Conservation (phyloP, 1,140 invertebrate genomes). For the Lepidurus couesii region DNA sequence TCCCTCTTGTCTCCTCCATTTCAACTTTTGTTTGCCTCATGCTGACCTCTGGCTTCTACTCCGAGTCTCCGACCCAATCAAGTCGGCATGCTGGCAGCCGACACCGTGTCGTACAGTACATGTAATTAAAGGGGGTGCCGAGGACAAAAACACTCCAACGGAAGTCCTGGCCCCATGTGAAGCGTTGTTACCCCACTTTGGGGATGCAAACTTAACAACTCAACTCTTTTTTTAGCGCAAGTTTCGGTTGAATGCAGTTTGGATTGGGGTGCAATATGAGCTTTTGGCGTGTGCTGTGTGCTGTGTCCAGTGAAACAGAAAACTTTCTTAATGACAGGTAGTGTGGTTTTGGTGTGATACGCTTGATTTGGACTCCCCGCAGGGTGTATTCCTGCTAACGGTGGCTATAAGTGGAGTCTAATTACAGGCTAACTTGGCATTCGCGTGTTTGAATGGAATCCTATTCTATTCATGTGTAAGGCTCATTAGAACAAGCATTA, state of each 20-base stretch:
- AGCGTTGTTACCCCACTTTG: background rate
- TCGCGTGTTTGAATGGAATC: background rate
- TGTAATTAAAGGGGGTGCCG: background rate
- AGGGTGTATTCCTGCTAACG: slow-evolving; percentile 4
- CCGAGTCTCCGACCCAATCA: background rate
- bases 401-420: background rate
- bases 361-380: background rate
- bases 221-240: background rate
- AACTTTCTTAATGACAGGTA: slow-evolving; percentile 2
- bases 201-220: background rate
- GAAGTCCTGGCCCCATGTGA: background rate
- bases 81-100: background rate
- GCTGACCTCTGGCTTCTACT: background rate
- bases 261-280: background rate
- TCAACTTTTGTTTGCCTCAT: background rate
- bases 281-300: background rate
- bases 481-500: background rate
- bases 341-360: slow-evolving; percentile 1
- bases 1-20: background rate
- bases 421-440: background rate
- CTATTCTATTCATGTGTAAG: background rate
- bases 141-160: background rate
- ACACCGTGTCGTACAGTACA: background rate
- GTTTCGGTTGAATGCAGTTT: background rate
- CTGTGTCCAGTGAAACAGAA: background rate